Conservation (phyloP, 1,140 invertebrate genomes). For the Eubasilissa regina region DNA sequence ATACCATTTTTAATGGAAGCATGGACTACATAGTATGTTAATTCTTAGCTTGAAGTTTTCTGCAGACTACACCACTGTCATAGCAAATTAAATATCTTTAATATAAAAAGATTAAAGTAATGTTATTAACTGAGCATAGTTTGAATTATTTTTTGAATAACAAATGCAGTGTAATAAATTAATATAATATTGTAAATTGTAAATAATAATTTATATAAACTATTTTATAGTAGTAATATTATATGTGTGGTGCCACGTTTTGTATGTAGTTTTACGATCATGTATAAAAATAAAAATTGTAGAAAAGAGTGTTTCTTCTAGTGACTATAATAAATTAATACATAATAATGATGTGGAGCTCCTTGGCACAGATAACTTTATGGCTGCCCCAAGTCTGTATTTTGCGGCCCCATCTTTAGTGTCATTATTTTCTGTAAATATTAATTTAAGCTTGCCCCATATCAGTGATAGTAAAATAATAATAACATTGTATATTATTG, state of each 20-base stretch:
- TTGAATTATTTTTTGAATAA: too few relatives aligned
- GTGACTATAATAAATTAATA: conserved; percentile 5
- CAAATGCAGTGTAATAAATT: neutral
- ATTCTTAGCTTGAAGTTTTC: too few relatives aligned
- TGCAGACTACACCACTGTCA: too few relatives aligned
- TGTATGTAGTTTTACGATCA: neutral
- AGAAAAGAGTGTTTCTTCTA: conserved; percentile 16
- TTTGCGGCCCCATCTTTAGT: neutral
- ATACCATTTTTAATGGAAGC: neutral
- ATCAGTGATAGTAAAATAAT: conserved; percentile 14
- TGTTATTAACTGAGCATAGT: too few relatives aligned
- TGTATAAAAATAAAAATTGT: conserved; percentile 5
- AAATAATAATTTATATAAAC: neutral
- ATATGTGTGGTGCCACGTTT: conserved; percentile 13
- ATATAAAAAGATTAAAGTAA: too few relatives aligned
- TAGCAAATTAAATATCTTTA: too few relatives aligned
- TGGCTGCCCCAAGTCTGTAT: neutral
- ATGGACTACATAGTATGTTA: too few relatives aligned
- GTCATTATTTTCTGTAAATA: neutral
- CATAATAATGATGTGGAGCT: neutral
- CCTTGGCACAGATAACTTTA: neutral
- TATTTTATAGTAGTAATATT: neutral
- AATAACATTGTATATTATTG: neutral
- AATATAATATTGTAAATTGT: neutral
- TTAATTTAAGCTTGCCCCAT: conserved; percentile 8